phyloP scores from a whole-genome alignment of 2,888 invertebrate genomes.

The Ceratothoa steindachneri region DNA sequence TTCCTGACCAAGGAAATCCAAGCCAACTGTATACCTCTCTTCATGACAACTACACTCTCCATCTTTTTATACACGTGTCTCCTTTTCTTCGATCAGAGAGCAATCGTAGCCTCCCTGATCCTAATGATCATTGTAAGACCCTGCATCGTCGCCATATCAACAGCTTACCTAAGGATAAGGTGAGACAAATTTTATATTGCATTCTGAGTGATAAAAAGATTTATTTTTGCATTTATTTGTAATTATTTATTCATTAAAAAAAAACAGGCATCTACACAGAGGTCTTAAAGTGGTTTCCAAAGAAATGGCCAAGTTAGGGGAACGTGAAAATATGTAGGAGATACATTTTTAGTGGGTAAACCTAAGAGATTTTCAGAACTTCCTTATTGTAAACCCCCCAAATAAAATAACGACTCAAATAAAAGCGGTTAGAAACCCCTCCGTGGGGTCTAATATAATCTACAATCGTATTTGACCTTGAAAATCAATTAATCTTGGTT shows the following conservation, averaged over 20 bases:
- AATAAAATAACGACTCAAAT: no score
- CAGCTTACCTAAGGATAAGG: constrained; percentile 51
- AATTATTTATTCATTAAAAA: not conserved
- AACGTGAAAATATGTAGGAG: no score
- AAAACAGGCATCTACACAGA: not conserved
- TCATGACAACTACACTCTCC: constrained; percentile 26
- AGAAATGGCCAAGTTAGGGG: no score
- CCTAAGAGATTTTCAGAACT: no score
- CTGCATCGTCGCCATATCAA: constrained; percentile 50
- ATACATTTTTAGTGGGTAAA: no score
- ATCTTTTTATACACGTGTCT: constrained; percentile 19
- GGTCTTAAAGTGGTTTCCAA: no score
- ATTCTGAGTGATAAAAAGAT: not conserved
- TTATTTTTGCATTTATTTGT: not conserved
- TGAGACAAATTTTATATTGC: constrained; percentile 28
- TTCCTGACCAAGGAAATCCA: constrained; percentile 35
- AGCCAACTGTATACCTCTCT: constrained; percentile 31
- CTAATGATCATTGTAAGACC: constrained; percentile 51
- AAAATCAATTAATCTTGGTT: no score
- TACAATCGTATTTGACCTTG: no score
- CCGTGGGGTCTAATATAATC: no score
- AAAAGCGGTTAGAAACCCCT: no score
- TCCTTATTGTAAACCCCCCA: no score
- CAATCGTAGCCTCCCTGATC: constrained; percentile 50
- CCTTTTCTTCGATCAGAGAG: constrained; percentile 31